Conservation (phyloP, 2,888 invertebrate species). For the Apantesis nais region DNA sequence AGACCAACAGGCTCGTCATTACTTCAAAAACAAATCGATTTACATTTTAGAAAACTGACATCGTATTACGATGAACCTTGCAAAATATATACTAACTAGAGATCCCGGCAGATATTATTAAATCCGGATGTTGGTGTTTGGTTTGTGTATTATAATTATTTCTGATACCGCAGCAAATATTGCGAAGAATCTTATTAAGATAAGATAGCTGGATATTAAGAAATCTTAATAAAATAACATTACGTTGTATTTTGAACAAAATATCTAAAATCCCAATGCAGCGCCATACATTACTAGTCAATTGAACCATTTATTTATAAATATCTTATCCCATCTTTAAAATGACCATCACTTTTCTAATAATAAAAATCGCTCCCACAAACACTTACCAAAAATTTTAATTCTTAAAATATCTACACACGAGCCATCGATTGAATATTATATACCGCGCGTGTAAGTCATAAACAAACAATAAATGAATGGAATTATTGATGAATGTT, state of each 20-base stretch:
- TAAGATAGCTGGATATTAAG: background rate
- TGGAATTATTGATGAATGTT: slow-evolving; percentile 47
- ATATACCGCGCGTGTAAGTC: slow-evolving; percentile 18
- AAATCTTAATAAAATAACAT: too few relatives aligned
- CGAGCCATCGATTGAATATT: slow-evolving; percentile 29
- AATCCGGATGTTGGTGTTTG: background rate
- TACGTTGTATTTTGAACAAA: background rate
- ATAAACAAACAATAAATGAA: slow-evolving; percentile 47
- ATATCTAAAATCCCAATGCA: background rate
- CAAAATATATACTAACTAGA: background rate
- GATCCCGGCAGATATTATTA: background rate
- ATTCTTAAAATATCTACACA: slow-evolving; percentile 17
- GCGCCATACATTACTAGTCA: background rate
- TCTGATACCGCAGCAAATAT: background rate
- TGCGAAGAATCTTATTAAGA: too few relatives aligned
- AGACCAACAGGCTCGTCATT: too few relatives aligned
- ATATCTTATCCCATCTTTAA: background rate
- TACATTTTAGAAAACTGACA: background rate
- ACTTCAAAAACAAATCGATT: too few relatives aligned
- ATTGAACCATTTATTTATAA: background rate
- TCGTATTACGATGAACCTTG: background rate
- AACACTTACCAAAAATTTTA: slow-evolving; percentile 4
- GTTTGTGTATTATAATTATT: background rate
- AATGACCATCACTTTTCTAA: background rate
- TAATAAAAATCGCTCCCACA: slow-evolving; percentile 9